Evolutionary conservation across 2,797 vertebrate species (phyloP).

Genomic region (Schizothorax lantsangensis): DNA sequence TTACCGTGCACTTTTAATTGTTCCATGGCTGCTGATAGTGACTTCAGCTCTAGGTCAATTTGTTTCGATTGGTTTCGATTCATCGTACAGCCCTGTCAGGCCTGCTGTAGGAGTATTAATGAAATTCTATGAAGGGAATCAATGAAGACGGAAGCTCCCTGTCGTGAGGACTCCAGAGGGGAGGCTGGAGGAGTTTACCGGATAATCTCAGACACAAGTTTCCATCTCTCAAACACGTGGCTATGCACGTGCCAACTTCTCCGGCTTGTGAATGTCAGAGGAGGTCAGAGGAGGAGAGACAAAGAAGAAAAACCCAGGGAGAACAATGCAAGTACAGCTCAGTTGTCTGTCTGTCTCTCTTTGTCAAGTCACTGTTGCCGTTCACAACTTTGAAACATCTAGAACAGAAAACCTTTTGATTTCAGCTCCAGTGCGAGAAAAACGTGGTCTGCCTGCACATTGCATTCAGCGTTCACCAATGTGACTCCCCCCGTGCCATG

Average conservation of each 20-base stretch:
- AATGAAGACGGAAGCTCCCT: background rate
- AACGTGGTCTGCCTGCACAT: constrained; percentile 44
- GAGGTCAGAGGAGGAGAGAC: background rate
- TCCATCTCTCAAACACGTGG: background rate
- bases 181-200: background rate
- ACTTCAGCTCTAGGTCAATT: background rate
- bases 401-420: constrained; percentile 31
- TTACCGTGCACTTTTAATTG: background rate
- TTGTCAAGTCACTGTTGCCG: background rate
- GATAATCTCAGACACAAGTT: background rate
- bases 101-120: background rate
- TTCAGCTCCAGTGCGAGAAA: constrained; percentile 15
- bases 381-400: background rate
- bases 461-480: constrained; percentile 38
- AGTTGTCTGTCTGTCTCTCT: background rate
- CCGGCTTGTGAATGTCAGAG: background rate
- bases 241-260: background rate
- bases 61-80: background rate
- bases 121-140: background rate
- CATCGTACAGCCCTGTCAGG: background rate
- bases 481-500: constrained; percentile 28
- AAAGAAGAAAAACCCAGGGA: background rate
- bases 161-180: background rate
- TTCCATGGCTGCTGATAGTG: no score
- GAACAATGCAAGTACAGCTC: constrained; percentile 10